These are phyloP conservation scores for Channallabes apus DNA, from an alignment of 2,797 vertebrate genomes.

Conservation along the genomic window DNA sequence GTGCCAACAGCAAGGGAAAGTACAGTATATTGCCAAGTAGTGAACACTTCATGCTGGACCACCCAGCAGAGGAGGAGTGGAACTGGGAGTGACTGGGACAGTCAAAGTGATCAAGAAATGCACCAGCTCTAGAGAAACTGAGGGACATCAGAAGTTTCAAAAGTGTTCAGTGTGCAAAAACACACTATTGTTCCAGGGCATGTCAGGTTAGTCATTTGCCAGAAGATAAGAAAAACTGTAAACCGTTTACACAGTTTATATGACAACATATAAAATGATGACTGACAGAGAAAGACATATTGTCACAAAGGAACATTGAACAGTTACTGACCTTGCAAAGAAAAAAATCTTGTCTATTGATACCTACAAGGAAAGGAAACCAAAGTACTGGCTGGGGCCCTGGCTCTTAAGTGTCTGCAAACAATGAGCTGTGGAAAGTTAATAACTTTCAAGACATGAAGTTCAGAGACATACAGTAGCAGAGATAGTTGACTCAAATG, in stretches of 20 bases:
- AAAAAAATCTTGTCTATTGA: slow-evolving; percentile 1
- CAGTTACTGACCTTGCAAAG: background rate
- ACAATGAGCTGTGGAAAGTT: background rate
- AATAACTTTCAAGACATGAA: too few species aligned
- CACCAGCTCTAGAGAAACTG: background rate
- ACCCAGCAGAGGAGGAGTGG: too few species aligned
- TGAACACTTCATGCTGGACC: too few species aligned
- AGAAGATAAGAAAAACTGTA: too few species aligned
- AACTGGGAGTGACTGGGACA: too few species aligned
- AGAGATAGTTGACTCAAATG: too few species aligned
- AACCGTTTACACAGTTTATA: too few species aligned
- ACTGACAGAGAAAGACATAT: background rate
- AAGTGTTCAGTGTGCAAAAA: background rate
- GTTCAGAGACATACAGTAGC: too few species aligned
- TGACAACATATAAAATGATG: too few species aligned
- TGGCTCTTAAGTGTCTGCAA: slow-evolving; percentile 41
- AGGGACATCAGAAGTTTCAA: background rate
- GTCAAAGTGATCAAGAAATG: too few species aligned
- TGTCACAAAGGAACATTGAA: background rate
- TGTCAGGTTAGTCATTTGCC: background rate
- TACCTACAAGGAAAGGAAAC: background rate
- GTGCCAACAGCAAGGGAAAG: too few species aligned
- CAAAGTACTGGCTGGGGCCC: slow-evolving; percentile 40
- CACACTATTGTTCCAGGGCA: slow-evolving; percentile 8
- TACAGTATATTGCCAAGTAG: too few species aligned